phyloP scores from a whole-genome alignment of 2,888 invertebrate genomes.

The Nomada lathburiana region DNA sequence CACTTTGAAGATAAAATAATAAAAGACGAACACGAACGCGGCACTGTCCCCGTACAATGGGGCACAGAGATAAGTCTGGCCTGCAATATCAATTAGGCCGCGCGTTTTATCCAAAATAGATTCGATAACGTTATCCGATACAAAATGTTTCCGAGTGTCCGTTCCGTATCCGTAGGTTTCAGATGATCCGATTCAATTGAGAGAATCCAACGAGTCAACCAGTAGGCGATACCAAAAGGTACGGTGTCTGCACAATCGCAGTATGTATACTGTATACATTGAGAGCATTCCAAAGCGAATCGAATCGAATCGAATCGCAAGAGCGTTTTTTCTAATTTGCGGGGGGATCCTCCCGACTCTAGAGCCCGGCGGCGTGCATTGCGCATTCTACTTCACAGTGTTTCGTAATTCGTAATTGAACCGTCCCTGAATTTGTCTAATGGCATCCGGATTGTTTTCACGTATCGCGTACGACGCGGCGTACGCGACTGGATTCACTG shows the following conservation, averaged over 20 bases:
- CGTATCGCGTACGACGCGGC: too few relatives aligned
- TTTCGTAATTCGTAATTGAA: neutral
- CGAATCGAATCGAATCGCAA: neutral
- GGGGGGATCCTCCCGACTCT: neutral
- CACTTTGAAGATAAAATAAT: too few relatives aligned
- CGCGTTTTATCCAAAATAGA: neutral
- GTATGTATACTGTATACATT: neutral
- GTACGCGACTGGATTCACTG: neutral
- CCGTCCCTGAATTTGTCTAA: slow-evolving; percentile 2
- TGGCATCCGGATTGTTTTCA: neutral
- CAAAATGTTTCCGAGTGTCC: neutral
- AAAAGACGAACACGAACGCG: too few relatives aligned
- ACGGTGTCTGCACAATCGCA: neutral
- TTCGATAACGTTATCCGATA: neutral
- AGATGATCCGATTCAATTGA: neutral
- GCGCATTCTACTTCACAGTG: neutral
- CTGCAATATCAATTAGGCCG: neutral
- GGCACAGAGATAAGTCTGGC: neutral
- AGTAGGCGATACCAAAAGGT: neutral
- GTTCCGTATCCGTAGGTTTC: neutral
- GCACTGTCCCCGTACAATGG: too few relatives aligned
- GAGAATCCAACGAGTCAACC: neutral
- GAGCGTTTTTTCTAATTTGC: neutral
- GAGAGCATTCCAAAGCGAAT: slow-evolving; percentile 14
- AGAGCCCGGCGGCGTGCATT: too few relatives aligned